phyloP scores from a whole-genome alignment of 2,888 invertebrate species.

The Eremobia ochroleuca region DNA sequence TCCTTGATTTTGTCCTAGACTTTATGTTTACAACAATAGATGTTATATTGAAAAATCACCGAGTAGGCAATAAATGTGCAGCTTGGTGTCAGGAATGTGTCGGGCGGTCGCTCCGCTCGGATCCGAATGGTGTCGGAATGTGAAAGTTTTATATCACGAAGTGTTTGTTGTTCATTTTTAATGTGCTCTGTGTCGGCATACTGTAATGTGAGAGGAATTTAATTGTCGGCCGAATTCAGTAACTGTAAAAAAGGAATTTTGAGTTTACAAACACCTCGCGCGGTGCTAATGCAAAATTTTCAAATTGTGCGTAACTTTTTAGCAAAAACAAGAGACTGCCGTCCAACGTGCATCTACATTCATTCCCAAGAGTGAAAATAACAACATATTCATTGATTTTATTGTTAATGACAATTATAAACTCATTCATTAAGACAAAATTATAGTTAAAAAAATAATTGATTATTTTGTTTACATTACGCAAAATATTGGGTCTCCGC shows the following conservation, averaged over 20 bases:
- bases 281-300: neutral
- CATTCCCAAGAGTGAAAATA: too few species aligned
- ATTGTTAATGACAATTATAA: too few species aligned
- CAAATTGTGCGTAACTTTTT: neutral
- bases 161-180: constrained; percentile 60
- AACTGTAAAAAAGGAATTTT: neutral
- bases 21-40: constrained; percentile 17
- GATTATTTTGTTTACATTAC: too few species aligned
- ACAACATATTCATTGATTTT: too few species aligned
- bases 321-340: neutral
- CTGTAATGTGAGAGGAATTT: constrained; percentile 32
- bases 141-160: constrained; percentile 52
- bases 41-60: constrained; percentile 14
- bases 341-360: neutral
- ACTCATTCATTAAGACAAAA: too few species aligned
- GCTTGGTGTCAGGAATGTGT: constrained; percentile 42
- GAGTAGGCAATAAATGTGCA: constrained; percentile 3
- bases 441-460: too few species aligned
- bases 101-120: constrained; percentile 23
- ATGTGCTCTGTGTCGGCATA: constrained; percentile 29
- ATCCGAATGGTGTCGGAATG: constrained; percentile 41
- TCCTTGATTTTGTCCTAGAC: constrained; percentile 20
- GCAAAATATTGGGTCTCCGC: too few species aligned
- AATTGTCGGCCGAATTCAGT: constrained; percentile 29
- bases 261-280: constrained; percentile 1